Evolutionary conservation across 2,113 vertebrate species (phyloP), one percentile per base, ranked within the genome.

Genomic region (Synodontis membranacea): DNA sequence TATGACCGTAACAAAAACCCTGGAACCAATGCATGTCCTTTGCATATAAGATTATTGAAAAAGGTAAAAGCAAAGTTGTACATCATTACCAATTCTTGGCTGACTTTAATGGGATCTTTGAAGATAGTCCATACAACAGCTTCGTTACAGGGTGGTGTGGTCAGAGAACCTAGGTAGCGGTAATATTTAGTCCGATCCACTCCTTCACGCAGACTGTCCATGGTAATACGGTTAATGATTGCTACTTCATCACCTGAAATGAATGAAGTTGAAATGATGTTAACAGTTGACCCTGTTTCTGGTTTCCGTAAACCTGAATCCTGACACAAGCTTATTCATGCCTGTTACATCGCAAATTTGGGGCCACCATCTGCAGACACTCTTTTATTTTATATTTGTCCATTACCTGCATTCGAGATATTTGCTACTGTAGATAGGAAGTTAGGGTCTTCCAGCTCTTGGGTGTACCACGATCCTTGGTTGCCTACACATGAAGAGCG

Each of bases 61-160:
- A n/a, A n/a, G n/a, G n/a, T n/a, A n/a, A n/a, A n/a, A n/a, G 28
- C 12, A n/a, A 3, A 31, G 10, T 31, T 64, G 3, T 12, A 31
- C 60, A 68, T 25, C 88, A 92, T 85, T 78, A 94, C 94, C 91
- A 94, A 2, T n/a, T 94, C 87, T 42, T n/a, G 52, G 85, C 93
- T 93, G 91, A 95, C 88, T 56, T 82, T 81, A 48, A 96, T 92
- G 0, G 94, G 91, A 21, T 96, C 91, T 5, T 93, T 85, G 87
- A 95, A 96, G 31, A 96, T 42, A 0, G 95, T 96, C 96, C 96
- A 96, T 0, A 94, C 37, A 0, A 96, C 95, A 0, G 54, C 90
- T 87, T 96, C 90, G 0, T 75, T 87, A 83, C 95, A 95, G 9
- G 17, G 23, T 0, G 95, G 95, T 1, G 91, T 95, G 31, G 95